Evolutionary conservation across 2,113 vertebrate species (phyloP), one percentile per base, ranked within the genome.

Genomic region (Motacilla alba): DNA sequence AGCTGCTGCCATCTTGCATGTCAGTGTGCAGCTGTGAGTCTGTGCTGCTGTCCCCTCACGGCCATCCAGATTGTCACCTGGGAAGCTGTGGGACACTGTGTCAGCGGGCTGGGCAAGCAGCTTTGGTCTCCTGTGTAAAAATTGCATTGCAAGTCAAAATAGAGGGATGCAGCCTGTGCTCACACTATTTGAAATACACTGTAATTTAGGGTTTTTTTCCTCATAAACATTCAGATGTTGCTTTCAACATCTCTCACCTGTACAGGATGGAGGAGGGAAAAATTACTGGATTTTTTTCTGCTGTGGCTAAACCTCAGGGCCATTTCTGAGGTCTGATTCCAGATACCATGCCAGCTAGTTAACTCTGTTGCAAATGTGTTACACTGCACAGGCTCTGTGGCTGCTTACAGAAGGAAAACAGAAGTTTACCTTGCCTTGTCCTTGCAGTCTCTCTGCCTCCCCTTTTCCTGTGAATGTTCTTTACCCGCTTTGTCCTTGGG

Each of bases 401-500:
- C 85, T 79, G 70, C 52, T 60, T 49, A 18, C 3, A 15, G 47
- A 58, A 93, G 37, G 43, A 87, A 63, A 82, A 26, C 11, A 6
- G 10, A 8, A 2, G 7, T 89, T 85, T 85, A 21, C 18, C 37
- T 84, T 70, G 26, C 60, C 78, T 55, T 50, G 43, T 75, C 76
- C n/a, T 55, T 62, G 56, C 60, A 55, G 13, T 66, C 5, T 53
- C 47, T 52, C 53, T 77, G 63, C 76, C 37, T 89, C 14, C 56
- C 4, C 26, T 46, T 74, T 77, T 58, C 30, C 72, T 62, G 31
- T 41, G 7, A 3, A 11, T 31, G 12, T 11, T 90, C 27, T 86
- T 62, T 52, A 46, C 52, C 47, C 74, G 37, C 35, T 55, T 90
- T 90, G 77, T 90, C 82, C 88, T 89, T 85, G 88, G 89, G 13